These are phyloP conservation scores for Polymixis flavicincta DNA, from an alignment of 2,888 invertebrate species.

Conservation along the genomic window DNA sequence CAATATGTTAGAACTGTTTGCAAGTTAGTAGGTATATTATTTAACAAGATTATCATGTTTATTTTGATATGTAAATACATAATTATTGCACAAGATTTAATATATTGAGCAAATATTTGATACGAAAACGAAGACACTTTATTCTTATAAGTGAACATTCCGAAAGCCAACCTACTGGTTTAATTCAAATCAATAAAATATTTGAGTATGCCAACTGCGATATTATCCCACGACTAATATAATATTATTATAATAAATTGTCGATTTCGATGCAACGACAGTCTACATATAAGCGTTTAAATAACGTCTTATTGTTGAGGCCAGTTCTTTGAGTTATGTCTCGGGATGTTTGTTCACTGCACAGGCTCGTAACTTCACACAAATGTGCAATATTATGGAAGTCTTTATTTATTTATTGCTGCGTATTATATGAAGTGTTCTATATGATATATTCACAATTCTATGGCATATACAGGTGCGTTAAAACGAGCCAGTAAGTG, in stretches of 20 bases:
- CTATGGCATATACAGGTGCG: constrained; percentile 49
- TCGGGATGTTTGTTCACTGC: constrained; percentile 49
- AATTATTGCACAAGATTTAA: background rate
- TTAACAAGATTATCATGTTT: background rate
- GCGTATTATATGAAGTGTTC: constrained; percentile 38
- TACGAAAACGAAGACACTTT: background rate
- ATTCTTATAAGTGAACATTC: constrained; percentile 32
- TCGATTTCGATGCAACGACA: constrained; percentile 62
- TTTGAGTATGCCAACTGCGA: constrained; percentile 53
- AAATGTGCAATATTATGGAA: constrained; percentile 63
- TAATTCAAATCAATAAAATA: constrained; percentile 47
- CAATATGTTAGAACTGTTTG: background rate
- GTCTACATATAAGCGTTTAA: constrained; percentile 50
- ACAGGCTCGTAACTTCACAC: constrained; percentile 66
- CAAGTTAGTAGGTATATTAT: background rate
- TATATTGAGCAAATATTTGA: constrained; percentile 4
- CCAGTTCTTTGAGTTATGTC: constrained; percentile 54
- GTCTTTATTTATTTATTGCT: constrained; percentile 74
- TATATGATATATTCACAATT: constrained; percentile 67
- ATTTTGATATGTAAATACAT: background rate
- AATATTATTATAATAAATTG: constrained; percentile 65
- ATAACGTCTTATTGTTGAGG: constrained; percentile 58
- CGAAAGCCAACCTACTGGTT: constrained; percentile 29
- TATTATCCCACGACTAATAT: constrained; percentile 61
- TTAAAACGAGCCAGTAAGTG: constrained; percentile 27